Evolutionary conservation across 2,797 vertebrate genomes (phyloP).

Genomic region (Alfaro cultratus): DNA sequence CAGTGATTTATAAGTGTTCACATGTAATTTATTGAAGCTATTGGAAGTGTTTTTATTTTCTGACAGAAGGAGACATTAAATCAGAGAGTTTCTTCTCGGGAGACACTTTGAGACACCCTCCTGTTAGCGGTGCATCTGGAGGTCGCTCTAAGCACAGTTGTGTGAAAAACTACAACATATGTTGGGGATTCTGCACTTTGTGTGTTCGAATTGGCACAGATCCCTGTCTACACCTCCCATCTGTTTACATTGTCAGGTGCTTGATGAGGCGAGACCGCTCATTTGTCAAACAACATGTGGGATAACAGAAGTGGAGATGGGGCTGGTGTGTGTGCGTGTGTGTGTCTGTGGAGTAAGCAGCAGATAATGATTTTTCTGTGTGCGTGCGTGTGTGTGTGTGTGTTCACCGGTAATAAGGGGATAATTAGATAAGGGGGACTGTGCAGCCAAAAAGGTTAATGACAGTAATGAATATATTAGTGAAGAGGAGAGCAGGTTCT

Average conservation of each 20-base stretch:
- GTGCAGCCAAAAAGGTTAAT: constrained; percentile 73
- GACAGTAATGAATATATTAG: constrained; percentile 78
- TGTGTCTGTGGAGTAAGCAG: constrained; percentile 17
- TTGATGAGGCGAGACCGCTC: constrained; percentile 81
- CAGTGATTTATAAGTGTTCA: neutral
- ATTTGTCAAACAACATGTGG: constrained; percentile 83
- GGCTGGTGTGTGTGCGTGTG: constrained; percentile 15
- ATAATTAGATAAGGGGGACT: constrained; percentile 73
- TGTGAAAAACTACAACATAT: constrained; percentile 70
- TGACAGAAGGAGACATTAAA: constrained; percentile 52
- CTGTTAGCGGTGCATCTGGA: constrained; percentile 49
- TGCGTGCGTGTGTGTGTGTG: constrained; percentile 27
- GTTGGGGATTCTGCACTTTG: constrained; percentile 45
- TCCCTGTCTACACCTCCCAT: constrained; percentile 75
- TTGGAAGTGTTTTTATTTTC: neutral
- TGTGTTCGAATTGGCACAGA: constrained; percentile 59
- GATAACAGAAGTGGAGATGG: constrained; percentile 54
- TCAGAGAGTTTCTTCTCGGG: constrained; percentile 41
- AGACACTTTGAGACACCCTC: constrained; percentile 39
- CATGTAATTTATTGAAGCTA: neutral
- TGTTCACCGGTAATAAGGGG: constrained; percentile 52
- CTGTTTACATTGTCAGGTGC: constrained; percentile 80
- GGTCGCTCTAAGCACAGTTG: constrained; percentile 46
- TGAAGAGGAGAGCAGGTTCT: constrained; percentile 40
- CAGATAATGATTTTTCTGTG: neutral